Percentiles rank a stretch among this genome's conserved stretches.
Conservation (phyloP, 2,888 invertebrate genomes). For the Notocelia uddmanniana region DNA sequence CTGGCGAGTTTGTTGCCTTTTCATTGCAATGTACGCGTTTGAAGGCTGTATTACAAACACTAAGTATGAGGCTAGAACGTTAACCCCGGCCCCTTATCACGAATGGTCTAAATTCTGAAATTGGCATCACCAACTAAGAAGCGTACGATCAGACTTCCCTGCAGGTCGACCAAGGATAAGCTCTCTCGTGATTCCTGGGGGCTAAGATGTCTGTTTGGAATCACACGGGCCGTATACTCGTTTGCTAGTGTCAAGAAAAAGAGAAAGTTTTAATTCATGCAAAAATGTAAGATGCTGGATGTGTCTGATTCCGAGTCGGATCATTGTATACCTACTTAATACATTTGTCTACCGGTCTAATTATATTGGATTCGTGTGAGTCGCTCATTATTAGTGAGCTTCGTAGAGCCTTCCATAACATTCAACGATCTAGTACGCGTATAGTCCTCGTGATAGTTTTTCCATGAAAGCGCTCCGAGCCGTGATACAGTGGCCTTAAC, state of each 20-base stretch:
- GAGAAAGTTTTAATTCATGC: too few species aligned
- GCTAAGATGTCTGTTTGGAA: neutral
- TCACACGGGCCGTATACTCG: neutral
- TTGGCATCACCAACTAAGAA: neutral
- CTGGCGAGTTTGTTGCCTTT: neutral
- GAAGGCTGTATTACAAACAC: constrained; percentile 7
- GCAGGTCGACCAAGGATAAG: neutral
- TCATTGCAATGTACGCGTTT: constrained; percentile 6
- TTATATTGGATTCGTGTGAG: neutral
- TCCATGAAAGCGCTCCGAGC: constrained; percentile 40
- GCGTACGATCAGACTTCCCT: neutral
- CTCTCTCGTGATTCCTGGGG: neutral
- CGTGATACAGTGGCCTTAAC: constrained; percentile 66
- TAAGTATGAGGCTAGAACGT: neutral
- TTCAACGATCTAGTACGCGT: constrained; percentile 14
- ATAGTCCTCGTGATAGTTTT: constrained; percentile 18
- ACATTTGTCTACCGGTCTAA: neutral
- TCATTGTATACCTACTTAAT: neutral
- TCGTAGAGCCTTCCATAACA: constrained; percentile 7
- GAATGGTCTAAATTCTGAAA: neutral
- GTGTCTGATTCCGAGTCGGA: too few species aligned
- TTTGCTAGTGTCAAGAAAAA: too few species aligned
- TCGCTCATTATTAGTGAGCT: neutral
- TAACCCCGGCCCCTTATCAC: neutral
- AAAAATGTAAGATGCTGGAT: too few species aligned